Conservation (phyloP, 2,797 vertebrate species). For the Strix occidentalis region DNA sequence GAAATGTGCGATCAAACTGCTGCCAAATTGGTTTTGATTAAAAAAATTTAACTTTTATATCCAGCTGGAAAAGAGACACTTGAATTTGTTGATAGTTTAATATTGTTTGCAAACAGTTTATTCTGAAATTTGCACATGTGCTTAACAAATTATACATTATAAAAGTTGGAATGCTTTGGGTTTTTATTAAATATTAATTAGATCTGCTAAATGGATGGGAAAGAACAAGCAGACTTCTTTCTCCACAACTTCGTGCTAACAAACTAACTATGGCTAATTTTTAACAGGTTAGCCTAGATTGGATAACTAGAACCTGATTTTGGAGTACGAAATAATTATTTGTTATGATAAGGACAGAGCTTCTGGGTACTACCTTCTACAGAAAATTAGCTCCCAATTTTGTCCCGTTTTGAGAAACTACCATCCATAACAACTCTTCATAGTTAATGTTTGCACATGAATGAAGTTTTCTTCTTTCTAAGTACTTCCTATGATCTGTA, state of each 20-base stretch:
- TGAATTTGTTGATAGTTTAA: background rate
- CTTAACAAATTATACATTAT: background rate
- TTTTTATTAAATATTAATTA: background rate
- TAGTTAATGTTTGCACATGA: background rate
- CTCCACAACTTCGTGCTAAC: background rate
- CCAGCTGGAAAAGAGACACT: constrained; percentile 1
- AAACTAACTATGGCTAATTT: background rate
- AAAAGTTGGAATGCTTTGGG: background rate
- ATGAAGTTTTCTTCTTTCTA: background rate
- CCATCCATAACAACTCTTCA: background rate
- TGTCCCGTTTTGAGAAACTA: background rate
- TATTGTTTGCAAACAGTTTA: constrained; percentile 29
- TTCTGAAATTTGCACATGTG: background rate
- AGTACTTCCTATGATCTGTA: background rate
- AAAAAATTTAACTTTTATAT: background rate
- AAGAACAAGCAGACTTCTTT: background rate
- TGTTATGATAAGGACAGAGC: background rate
- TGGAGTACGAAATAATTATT: background rate
- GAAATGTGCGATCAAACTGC: background rate
- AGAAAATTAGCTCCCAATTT: background rate
- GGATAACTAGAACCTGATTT: background rate
- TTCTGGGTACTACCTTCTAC: background rate
- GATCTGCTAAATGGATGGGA: background rate
- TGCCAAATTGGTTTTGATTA: constrained; percentile 7
- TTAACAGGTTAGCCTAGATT: background rate